These are phyloP conservation scores for Drosophila santomea DNA, from an alignment of 1,140 invertebrate genomes.

Conservation along the genomic window DNA sequence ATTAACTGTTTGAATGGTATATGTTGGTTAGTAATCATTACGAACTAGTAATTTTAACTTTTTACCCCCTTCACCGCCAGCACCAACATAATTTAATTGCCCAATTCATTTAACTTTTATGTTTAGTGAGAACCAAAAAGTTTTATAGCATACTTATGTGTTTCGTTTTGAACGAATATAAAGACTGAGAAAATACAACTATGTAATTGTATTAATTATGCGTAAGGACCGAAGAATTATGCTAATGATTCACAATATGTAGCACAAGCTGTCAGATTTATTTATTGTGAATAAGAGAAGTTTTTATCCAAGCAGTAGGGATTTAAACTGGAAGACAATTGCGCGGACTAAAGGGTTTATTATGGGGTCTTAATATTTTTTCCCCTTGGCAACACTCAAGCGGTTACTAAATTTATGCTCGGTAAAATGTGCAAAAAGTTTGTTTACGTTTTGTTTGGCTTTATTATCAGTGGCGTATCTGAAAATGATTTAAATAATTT, in stretches of 20 bases:
- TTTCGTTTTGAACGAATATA: slow-evolving; percentile 46
- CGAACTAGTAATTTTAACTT: slow-evolving; percentile 2
- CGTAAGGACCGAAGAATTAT: slow-evolving; percentile 26
- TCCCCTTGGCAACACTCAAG: slow-evolving; percentile 13
- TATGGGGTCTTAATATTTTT: not conserved
- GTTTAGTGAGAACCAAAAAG: slow-evolving; percentile 65
- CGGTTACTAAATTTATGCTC: slow-evolving; percentile 50
- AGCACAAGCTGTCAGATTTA: not conserved
- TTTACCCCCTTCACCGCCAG: slow-evolving; percentile 1
- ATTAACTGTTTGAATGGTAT: slow-evolving; percentile 8
- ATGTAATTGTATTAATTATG: slow-evolving; percentile 18
- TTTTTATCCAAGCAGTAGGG: not conserved
- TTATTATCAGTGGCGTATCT: not conserved
- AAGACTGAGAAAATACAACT: slow-evolving; percentile 44
- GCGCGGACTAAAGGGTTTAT: not conserved
- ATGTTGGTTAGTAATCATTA: slow-evolving; percentile 10
- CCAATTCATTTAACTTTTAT: slow-evolving; percentile 46
- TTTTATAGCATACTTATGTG: slow-evolving; percentile 70
- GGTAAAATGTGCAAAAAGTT: slow-evolving; percentile 65
- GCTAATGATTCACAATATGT: slow-evolving; percentile 5
- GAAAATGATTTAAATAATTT: not conserved
- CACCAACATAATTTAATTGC: slow-evolving; percentile 15
- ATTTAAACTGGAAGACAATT: not conserved
- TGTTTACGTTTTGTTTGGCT: not conserved
- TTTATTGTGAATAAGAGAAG: not conserved